Percentiles rank a stretch among this genome's conserved stretches.
Conservation (phyloP, 2,888 invertebrate genomes). For the Galerucella nymphaeae region DNA sequence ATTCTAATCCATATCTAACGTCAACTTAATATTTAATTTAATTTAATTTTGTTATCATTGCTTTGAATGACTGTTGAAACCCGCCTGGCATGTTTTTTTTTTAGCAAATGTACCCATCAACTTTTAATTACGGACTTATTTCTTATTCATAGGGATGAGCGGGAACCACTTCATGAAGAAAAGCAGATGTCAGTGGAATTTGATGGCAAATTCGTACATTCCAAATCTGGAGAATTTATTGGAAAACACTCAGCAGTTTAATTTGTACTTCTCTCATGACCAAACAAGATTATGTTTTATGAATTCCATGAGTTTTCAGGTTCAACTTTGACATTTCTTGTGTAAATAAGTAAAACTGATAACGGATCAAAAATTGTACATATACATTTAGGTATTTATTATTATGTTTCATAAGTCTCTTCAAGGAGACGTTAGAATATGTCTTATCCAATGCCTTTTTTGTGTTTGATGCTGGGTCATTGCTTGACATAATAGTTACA, state of each 20-base stretch:
- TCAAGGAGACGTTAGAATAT: background rate
- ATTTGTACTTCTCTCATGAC: background rate
- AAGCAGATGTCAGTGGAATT: slow-evolving; percentile 84
- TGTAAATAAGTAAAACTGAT: background rate
- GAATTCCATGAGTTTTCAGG: background rate
- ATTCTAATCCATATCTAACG: too few relatives aligned
- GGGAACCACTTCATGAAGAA: slow-evolving; percentile 80
- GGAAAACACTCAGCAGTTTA: slow-evolving; percentile 92
- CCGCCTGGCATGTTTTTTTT: background rate
- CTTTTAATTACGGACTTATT: background rate
- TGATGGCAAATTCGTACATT: slow-evolving; percentile 83
- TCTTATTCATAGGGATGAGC: slow-evolving; percentile 74
- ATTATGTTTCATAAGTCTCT: background rate
- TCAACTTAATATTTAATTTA: background rate
- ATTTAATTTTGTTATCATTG: background rate
- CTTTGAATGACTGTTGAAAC: background rate
- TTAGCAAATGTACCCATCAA: background rate
- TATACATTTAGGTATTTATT: background rate
- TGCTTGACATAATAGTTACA: background rate
- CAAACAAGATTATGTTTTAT: background rate
- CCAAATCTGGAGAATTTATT: slow-evolving; percentile 85
- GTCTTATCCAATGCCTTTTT: background rate
- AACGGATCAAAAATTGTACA: background rate
- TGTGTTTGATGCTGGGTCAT: background rate
- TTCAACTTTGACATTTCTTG: background rate